A percentile compares a stretch with the other conserved stretches of the same genome.
Evolutionary conservation across 2,113 vertebrate genomes (phyloP).

Genomic region (Channa maculata): DNA sequence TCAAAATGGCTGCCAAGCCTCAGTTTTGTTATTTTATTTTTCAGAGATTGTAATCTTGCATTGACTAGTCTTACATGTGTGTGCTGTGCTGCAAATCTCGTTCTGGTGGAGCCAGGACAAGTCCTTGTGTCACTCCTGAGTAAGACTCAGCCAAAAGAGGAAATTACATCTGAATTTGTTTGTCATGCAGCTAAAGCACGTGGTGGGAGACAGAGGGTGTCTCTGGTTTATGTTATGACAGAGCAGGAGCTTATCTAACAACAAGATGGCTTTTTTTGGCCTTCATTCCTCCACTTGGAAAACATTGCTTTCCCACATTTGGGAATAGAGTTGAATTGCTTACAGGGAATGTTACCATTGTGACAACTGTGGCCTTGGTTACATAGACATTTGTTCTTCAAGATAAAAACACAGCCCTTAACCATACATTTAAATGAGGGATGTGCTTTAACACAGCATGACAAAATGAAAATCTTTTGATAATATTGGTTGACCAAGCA

Average conservation of each 20-base stretch:
- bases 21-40: neutral
- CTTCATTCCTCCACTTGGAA: conserved; percentile 14
- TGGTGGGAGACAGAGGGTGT: conserved; percentile 31
- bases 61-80: conserved; percentile 1
- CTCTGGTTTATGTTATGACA: conserved; percentile 57
- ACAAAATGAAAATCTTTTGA: too few relatives aligned
- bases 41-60: conserved; percentile 20
- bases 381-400: too few relatives aligned
- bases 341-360: neutral
- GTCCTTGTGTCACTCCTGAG: conserved; percentile 1
- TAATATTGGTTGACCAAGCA: too few relatives aligned
- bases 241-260: conserved; percentile 42
- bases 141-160: conserved; percentile 43
- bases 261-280: conserved; percentile 35
- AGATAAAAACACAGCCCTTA: too few relatives aligned
- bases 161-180: conserved; percentile 66
- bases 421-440: too few relatives aligned
- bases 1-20: conserved; percentile 55
- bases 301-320: conserved; percentile 23
- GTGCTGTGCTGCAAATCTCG: conserved; percentile 15
- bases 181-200: conserved; percentile 51
- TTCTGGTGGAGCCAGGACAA: conserved; percentile 14
- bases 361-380: neutral
- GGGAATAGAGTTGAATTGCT: neutral
- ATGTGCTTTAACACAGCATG: too few relatives aligned